Conservation (phyloP, 1,140 invertebrate genomes). For the Nautilus pompilius region DNA sequence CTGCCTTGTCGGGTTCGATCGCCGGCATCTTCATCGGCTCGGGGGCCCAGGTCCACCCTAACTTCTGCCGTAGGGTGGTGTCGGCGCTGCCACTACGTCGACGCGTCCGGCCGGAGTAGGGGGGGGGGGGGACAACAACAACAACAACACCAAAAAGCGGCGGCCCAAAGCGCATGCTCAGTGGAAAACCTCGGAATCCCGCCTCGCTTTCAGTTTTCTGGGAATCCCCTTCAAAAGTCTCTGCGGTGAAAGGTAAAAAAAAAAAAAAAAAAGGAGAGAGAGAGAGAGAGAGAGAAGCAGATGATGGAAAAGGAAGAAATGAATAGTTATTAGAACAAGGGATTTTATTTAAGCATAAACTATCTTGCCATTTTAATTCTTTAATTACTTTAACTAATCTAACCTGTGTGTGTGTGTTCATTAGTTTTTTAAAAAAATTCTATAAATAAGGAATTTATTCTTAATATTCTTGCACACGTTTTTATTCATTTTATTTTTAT, state of each 20-base stretch:
- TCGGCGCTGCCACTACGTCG: constrained; percentile 14
- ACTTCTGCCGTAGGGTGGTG: constrained; percentile 22
- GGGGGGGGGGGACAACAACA: background rate
- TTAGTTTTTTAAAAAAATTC: too few relatives aligned
- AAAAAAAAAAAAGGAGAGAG: background rate
- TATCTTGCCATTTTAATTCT: too few relatives aligned
- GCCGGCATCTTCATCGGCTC: constrained; percentile 51
- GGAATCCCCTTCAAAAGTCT: background rate
- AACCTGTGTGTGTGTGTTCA: too few relatives aligned
- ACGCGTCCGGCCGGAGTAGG: too few relatives aligned
- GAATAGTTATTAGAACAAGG: too few relatives aligned
- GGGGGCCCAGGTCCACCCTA: background rate
- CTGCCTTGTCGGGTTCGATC: constrained; percentile 54
- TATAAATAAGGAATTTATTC: too few relatives aligned
- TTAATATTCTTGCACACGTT: too few relatives aligned
- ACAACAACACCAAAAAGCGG: background rate
- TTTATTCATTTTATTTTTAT: too few relatives aligned
- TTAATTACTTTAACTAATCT: too few relatives aligned
- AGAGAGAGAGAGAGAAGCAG: background rate
- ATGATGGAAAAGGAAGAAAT: background rate
- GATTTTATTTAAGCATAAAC: too few relatives aligned
- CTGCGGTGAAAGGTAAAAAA: background rate
- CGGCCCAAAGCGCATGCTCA: constrained; percentile 30
- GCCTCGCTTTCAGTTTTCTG: constrained; percentile 25
- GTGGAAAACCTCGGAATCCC: constrained; percentile 14